Base-by-base conservation (phyloP, 2,113 vertebrate species). In the Terrapene triunguis region DNA sequence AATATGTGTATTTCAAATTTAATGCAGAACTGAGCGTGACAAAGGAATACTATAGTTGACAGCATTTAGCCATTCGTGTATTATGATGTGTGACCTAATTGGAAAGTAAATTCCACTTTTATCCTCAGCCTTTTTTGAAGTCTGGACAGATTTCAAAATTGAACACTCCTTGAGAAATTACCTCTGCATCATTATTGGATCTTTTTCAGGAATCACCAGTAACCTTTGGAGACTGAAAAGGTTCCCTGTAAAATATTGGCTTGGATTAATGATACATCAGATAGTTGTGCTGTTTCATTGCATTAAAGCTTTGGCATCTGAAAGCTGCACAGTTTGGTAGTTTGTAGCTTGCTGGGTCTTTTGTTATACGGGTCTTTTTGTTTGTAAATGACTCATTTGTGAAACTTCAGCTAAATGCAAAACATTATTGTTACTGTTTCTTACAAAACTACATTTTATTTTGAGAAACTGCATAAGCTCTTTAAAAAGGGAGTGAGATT, bases 211-310 rank as follows among this genome's bases (percentile, higher is more conserved):
- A 55, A 38, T 90, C 80, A 44, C 1, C 51, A 78, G 24, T 94
- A 88, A 85, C 72, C 80, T 92, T 96, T 94, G 81, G 84, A 97
- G 55, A 88, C 78, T 93, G 88, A 89, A 96, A 93, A 95, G 11
- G 2, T 93, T 94, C 76, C 51, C 24, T 89, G 62, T 86, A 65
- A 95, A 84, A 54, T 92, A 62, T 17, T 90, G 79, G 21, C 11
- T 88, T 89, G 42, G 47, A n/a, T 93, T 76, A 19, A 93, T 84
- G 10, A 59, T 72, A 44, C 5, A 27, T 92, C 25, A 62, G 5
- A 76, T 88, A 78, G 62, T 89, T 95, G n/a, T 55, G 5, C 88
- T 90, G 69, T 25, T 90, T 29, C 53, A 6, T n/a, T 79, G 59
- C 44, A 88, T 90, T 89, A 74, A 27, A 51, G 12, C 91, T 95